phyloP scores from a whole-genome alignment of 1,140 invertebrate genomes.

The Ladona fulva region DNA sequence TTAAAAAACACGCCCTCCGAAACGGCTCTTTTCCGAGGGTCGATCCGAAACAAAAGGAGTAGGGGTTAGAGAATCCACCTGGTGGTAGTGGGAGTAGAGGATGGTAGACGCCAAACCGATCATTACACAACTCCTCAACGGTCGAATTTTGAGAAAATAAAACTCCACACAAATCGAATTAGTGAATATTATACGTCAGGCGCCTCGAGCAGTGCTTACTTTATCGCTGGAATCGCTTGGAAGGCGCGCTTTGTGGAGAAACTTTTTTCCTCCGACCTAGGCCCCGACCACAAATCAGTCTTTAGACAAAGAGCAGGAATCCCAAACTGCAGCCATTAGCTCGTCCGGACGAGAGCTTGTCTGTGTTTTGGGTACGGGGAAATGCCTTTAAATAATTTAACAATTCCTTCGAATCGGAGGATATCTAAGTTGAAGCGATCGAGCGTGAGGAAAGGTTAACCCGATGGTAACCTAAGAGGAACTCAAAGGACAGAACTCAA shows the following conservation, averaged over 20 bases:
- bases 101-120: background rate
- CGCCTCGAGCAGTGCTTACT: background rate
- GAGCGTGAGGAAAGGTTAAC: too few species aligned
- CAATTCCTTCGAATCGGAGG: too few species aligned
- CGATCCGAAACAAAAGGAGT: too few species aligned
- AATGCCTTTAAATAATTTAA: too few species aligned
- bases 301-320: background rate
- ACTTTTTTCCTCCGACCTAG: background rate
- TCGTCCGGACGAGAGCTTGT: background rate
- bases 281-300: background rate
- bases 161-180: conserved; percentile 9
- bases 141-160: background rate
- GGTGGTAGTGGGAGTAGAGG: background rate
- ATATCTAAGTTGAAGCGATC: too few species aligned
- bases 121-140: background rate
- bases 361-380: too few species aligned
- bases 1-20: too few species aligned
- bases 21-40: too few species aligned
- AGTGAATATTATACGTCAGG: background rate
- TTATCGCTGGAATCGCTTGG: background rate
- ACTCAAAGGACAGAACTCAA: too few species aligned
- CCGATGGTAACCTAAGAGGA: too few species aligned
- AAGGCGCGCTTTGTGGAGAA: background rate
- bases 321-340: background rate
- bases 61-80: too few species aligned